A percentile compares a stretch with the other conserved stretches of the same genome.
Conservation (phyloP, 2,797 vertebrate genomes). For the Rhinatrema bivittatum region DNA sequence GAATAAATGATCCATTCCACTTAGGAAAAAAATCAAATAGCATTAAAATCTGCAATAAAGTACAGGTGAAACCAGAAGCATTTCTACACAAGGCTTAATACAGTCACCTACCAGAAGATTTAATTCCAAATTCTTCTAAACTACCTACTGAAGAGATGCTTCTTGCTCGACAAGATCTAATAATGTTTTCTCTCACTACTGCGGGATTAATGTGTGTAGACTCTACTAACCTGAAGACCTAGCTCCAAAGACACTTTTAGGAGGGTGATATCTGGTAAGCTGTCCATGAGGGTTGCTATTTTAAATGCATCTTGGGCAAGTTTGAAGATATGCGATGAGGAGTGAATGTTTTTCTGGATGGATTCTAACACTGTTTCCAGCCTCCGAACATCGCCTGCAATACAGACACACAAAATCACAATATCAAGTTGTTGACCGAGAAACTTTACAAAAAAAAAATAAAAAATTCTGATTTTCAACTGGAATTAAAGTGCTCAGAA, state of each 20-base stretch:
- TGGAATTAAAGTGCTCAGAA: constrained; percentile 7
- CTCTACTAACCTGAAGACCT: constrained; percentile 80
- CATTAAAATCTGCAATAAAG: no score
- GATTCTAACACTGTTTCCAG: constrained; percentile 94
- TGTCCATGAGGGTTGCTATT: constrained; percentile 96
- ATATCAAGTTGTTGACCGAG: no score
- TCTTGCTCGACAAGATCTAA: no score
- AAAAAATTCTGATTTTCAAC: constrained; percentile 2
- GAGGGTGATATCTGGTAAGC: constrained; percentile 92
- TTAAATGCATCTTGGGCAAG: constrained; percentile 97
- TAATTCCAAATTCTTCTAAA: no score
- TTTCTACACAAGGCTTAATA: no score
- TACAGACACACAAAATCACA: constrained; percentile 9
- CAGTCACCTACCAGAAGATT: no score
- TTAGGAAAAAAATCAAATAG: no score
- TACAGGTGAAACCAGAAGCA: no score
- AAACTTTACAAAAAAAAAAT: background rate
- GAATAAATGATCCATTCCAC: no score
- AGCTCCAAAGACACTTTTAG: constrained; percentile 94
- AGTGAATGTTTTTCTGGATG: constrained; percentile 95
- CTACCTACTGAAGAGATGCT: no score
- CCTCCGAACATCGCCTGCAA: constrained; percentile 82
- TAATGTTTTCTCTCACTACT: no score
- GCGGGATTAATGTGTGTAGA: no score
- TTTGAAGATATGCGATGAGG: constrained; percentile 94